phyloP scores from a whole-genome alignment of 2,797 vertebrate genomes.

The Aulostomus chinensis region DNA sequence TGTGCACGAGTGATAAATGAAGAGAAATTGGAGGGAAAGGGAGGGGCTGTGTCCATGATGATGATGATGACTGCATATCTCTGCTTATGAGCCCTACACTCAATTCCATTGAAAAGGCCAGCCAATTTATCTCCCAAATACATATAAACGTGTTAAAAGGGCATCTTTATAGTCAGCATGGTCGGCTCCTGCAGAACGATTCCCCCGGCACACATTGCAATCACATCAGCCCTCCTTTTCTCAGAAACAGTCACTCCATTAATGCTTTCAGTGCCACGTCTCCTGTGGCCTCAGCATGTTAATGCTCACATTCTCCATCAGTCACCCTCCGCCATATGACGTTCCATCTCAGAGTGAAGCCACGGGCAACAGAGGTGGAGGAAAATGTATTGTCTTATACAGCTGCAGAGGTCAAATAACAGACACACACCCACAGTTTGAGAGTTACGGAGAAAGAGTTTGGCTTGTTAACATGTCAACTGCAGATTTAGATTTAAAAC shows the following conservation, averaged over 20 bases:
- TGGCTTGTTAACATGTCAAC: too few species aligned
- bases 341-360: constrained; percentile 49
- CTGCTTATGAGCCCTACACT: constrained; percentile 41
- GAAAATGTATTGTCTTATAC: too few species aligned
- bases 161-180: constrained; percentile 42
- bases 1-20: constrained; percentile 47
- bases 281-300: constrained; percentile 68
- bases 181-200: constrained; percentile 47
- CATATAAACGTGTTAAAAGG: constrained; percentile 63
- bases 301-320: constrained; percentile 70
- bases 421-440: too few species aligned
- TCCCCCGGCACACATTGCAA: constrained; percentile 63
- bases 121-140: constrained; percentile 71
- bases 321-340: constrained; percentile 59
- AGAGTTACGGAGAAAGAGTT: too few species aligned
- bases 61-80: constrained; percentile 50
- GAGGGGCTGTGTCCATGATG: constrained; percentile 27
- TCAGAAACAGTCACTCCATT: constrained; percentile 70
- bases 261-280: constrained; percentile 72
- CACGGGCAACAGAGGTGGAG: constrained; percentile 42
- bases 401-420: too few species aligned
- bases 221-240: constrained; percentile 70
- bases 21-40: constrained; percentile 24
- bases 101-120: constrained; percentile 64
- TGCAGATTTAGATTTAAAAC: too few species aligned